These are phyloP conservation scores for Thecocarcelia acutangulata DNA, from an alignment of 2,888 invertebrate species.

Conservation along the genomic window DNA sequence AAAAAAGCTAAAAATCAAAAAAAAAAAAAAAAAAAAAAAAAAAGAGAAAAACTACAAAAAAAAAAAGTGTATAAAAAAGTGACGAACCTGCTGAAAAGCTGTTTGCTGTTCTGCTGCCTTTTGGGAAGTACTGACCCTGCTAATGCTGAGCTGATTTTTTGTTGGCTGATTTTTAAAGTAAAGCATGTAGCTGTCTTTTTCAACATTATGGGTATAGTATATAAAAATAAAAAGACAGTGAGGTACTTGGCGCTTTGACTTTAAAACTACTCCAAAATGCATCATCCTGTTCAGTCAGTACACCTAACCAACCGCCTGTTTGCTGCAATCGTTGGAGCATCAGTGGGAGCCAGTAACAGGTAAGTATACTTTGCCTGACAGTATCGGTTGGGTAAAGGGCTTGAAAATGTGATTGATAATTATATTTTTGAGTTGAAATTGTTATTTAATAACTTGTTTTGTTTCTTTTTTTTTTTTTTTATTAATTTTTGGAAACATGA, in stretches of 20 bases:
- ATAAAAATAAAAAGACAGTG: conserved; percentile 73
- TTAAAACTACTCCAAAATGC: conserved; percentile 37
- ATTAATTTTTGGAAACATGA: conserved; percentile 12
- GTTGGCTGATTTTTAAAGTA: conserved; percentile 41
- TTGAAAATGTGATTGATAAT: conserved; percentile 66
- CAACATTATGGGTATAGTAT: conserved; percentile 57
- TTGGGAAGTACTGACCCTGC: conserved; percentile 7
- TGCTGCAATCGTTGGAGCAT: background rate
- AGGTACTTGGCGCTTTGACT: conserved; percentile 74
- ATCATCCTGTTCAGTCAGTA: background rate
- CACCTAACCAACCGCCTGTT: background rate
- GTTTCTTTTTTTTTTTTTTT: conserved; percentile 12
- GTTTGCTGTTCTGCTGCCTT: background rate
- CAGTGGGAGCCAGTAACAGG: conserved; percentile 72
- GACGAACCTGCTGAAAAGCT: too few relatives aligned
- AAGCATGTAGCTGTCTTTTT: conserved; percentile 76
- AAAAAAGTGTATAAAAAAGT: conserved; percentile 7
- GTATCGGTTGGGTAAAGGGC: conserved; percentile 83
- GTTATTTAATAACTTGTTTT: conserved; percentile 64
- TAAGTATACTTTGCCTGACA: conserved; percentile 83
- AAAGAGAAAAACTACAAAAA: background rate
- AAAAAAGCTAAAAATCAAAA: conserved; percentile 25
- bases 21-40: conserved; percentile 22
- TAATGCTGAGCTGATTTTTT: background rate
- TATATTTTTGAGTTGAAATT: conserved; percentile 71